Percentiles rank a stretch among this genome's conserved stretches.
phyloP scores from a whole-genome alignment of 2,113 vertebrate species.

The Melanostigma gelatinosum region DNA sequence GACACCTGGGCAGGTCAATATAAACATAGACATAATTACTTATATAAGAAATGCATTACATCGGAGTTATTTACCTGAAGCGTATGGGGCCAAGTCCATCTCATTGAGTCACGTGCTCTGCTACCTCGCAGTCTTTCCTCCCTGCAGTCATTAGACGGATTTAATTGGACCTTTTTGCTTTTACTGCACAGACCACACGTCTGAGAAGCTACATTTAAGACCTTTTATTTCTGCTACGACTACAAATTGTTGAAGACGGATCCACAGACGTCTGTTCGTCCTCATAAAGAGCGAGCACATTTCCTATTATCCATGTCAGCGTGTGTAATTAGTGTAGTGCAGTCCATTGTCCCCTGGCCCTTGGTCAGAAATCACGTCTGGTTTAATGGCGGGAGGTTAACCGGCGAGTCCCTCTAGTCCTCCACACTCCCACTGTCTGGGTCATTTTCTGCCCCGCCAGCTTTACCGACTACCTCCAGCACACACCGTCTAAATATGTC shows the following conservation, averaged over 20 bases:
- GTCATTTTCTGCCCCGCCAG: conserved; percentile 72
- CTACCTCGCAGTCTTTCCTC: conserved; percentile 22
- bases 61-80: conserved; percentile 17
- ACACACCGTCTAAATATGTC: conserved; percentile 71
- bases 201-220: conserved; percentile 29
- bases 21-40: conserved; percentile 34
- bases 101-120: background rate
- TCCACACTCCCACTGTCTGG: conserved; percentile 73
- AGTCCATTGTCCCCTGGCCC: conserved; percentile 80
- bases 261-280: conserved; percentile 44
- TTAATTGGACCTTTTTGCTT: conserved; percentile 23
- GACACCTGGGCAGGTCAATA: conserved; percentile 34
- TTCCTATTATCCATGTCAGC: conserved; percentile 67
- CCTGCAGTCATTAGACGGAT: conserved; percentile 22
- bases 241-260: conserved; percentile 37
- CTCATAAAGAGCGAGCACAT: conserved; percentile 68
- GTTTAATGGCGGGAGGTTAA: conserved; percentile 80
- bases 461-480: conserved; percentile 72
- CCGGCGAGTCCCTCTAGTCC: conserved; percentile 59
- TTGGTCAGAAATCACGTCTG: conserved; percentile 79
- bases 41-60: conserved; percentile 20
- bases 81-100: background rate
- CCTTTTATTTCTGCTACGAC: conserved; percentile 32
- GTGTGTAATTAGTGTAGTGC: conserved; percentile 80
- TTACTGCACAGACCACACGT: conserved; percentile 8